Percentiles rank a stretch among this genome's conserved stretches.
phyloP scores from a whole-genome alignment of 2,888 invertebrate genomes.

The Sisyra nigra region DNA sequence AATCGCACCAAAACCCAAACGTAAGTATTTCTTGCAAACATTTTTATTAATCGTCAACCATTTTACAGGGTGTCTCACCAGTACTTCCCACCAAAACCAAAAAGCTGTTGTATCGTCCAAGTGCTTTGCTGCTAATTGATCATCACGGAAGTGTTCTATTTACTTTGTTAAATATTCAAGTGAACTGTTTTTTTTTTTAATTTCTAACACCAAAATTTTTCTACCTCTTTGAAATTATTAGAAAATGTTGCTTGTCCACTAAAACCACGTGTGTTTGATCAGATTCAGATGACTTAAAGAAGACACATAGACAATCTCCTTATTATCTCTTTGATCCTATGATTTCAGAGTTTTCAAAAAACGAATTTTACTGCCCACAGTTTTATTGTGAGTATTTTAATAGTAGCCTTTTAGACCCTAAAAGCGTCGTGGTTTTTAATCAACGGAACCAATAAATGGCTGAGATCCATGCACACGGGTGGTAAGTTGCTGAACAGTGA shows the following conservation, averaged over 20 bases:
- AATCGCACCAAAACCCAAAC: conserved; percentile 77
- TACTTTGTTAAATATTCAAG: neutral
- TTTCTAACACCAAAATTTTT: no score
- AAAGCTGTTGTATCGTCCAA: neutral
- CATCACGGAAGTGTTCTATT: neutral
- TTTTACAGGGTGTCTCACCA: conserved; percentile 28
- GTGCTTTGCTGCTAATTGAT: neutral
- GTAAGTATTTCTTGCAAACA: conserved; percentile 53
- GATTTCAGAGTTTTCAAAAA: no score
- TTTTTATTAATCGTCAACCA: conserved; percentile 27
- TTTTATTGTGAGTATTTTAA: no score
- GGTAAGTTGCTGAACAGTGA: conserved; percentile 1
- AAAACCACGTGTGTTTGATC: no score
- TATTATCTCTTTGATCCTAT: no score
- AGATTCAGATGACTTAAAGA: no score
- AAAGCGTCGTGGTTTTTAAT: neutral
- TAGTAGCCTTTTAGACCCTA: neutral
- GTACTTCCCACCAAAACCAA: neutral
- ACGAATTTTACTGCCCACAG: no score
- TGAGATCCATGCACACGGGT: neutral
- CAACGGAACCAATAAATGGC: neutral
- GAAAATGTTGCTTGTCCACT: no score
- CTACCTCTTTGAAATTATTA: no score
- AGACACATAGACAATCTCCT: no score
- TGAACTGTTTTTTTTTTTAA: neutral